phyloP scores from a whole-genome alignment of 2,888 invertebrate genomes.

The Pseudococcus viburni region DNA sequence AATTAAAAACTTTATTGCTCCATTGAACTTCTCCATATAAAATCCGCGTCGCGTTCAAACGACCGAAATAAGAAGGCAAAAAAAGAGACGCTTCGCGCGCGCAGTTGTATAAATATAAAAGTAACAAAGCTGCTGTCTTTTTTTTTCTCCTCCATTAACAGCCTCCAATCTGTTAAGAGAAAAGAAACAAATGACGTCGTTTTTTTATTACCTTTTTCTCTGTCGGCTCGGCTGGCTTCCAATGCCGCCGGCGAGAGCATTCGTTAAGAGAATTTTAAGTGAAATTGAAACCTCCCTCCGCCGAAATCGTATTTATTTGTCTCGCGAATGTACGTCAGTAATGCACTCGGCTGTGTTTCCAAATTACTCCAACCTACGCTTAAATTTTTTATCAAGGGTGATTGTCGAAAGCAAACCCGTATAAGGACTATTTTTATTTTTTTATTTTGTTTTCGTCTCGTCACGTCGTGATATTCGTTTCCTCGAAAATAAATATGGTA shows the following conservation, averaged over 20 bases:
- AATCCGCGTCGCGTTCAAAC: neutral
- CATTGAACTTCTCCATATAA: neutral
- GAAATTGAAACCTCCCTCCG: neutral
- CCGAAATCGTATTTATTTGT: conserved; percentile 25
- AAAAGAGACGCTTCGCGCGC: neutral
- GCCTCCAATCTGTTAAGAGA: conserved; percentile 19
- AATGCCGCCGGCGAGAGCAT: neutral
- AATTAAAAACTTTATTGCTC: conserved; percentile 25
- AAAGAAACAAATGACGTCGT: conserved; percentile 20
- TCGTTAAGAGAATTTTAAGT: conserved; percentile 25
- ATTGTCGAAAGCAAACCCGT: neutral
- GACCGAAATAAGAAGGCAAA: no score
- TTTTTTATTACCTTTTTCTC: conserved; percentile 19
- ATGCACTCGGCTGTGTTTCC: neutral
- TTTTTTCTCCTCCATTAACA: conserved; percentile 25
- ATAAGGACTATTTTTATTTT: no score
- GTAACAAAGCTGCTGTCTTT: conserved; percentile 17
- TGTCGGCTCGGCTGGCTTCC: no score
- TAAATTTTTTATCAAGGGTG: neutral
- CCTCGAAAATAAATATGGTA: no score
- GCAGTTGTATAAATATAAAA: neutral
- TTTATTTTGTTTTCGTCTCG: no score
- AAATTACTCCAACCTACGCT: neutral
- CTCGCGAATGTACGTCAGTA: neutral
- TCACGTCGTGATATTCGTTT: no score